Percentiles rank a stretch among this genome's conserved stretches.
phyloP scores from a whole-genome alignment of 1,140 invertebrate species.

The Micrasema longulum region DNA sequence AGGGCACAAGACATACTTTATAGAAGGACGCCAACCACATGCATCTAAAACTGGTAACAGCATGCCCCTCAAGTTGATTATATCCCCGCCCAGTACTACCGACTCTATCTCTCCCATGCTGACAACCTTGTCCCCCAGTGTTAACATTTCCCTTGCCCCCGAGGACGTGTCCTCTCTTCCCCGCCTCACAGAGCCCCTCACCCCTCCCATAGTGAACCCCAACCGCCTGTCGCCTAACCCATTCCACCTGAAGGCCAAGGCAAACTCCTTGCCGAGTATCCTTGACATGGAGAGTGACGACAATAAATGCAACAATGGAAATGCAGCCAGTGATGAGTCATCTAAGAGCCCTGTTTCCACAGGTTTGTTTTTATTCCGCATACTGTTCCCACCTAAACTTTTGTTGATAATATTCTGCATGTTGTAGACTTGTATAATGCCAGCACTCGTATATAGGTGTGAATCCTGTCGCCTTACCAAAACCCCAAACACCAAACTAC shows the following conservation, averaged over 20 bases:
- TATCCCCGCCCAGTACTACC: constrained; percentile 68
- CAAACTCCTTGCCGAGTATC: constrained; percentile 82
- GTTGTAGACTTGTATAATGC: not conserved
- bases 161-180: constrained; percentile 2
- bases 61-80: constrained; percentile 67
- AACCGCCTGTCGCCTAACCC: constrained; percentile 71
- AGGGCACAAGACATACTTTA: constrained; percentile 87
- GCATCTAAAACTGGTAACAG: constrained; percentile 60
- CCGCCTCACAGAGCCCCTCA: constrained; percentile 48
- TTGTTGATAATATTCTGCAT: not conserved
- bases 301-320: constrained; percentile 57
- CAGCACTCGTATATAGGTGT: not conserved
- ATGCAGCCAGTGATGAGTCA: constrained; percentile 60
- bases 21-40: constrained; percentile 68
- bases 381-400: not conserved
- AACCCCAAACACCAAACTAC: no score
- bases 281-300: constrained; percentile 80
- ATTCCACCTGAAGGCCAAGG: constrained; percentile 74
- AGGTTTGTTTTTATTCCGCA: constrained; percentile 54
- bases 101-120: constrained; percentile 55
- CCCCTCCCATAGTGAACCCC: constrained; percentile 57
- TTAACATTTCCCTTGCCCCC: constrained; percentile 37
- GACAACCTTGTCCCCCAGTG: constrained; percentile 43
- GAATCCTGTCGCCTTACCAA: no score
- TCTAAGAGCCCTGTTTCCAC: constrained; percentile 72